phyloP scores from a whole-genome alignment of 53 echinoderm and acorn worm species.

The Holothuria scabra region DNA sequence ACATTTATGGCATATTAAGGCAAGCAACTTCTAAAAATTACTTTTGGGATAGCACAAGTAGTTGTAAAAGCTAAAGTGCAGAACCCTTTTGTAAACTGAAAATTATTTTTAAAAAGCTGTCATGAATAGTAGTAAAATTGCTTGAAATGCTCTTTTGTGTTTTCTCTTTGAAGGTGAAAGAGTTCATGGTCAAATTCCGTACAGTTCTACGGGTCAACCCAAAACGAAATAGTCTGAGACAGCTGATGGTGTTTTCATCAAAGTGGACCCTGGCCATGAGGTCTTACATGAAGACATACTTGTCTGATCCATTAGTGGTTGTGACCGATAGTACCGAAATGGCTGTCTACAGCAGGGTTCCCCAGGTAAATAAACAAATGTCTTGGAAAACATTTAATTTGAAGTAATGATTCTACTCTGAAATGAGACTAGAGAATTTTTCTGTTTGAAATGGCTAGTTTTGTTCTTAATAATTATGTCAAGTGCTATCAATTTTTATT shows the following conservation, averaged over 20 bases:
- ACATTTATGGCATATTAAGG: no score
- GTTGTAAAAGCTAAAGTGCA: no score
- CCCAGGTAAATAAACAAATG: constrained; percentile 63
- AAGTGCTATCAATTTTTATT: no score
- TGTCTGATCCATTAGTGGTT: constrained; percentile 76
- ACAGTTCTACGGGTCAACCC: constrained; percentile 41
- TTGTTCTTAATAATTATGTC: no score
- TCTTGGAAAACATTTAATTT: background rate
- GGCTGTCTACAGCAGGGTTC: constrained; percentile 81
- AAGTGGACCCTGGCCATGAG: constrained; percentile 80
- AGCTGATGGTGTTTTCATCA: constrained; percentile 77
- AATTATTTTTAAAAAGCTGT: no score
- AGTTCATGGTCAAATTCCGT: constrained; percentile 68
- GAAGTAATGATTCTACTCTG: background rate
- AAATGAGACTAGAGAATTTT: no score
- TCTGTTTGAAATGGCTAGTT: no score
- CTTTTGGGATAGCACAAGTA: no score
- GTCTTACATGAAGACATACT: constrained; percentile 74
- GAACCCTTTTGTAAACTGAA: no score
- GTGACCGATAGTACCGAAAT: constrained; percentile 75
- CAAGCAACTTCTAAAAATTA: no score
- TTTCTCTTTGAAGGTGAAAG: constrained; percentile 61
- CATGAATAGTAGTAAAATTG: background rate
- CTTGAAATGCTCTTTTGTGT: constrained; percentile 9
- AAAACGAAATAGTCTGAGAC: constrained; percentile 60